Base-by-base conservation (phyloP, 2,113 vertebrate species). In the Carassius gibelio region DNA sequence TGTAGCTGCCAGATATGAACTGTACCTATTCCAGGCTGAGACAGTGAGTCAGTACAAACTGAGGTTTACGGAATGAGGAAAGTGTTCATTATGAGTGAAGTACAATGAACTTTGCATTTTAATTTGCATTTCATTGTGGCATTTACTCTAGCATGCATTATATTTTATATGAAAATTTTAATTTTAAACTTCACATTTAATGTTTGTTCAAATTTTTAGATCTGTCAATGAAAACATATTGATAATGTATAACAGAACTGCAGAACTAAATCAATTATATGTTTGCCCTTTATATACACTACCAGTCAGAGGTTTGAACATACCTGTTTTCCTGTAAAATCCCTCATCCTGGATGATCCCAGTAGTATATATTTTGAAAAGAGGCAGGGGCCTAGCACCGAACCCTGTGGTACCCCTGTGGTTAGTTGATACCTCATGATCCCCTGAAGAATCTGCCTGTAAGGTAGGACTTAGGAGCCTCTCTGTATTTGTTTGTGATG, bases 291-390 rank as follows among this genome's bases (percentile, higher is more conserved):
- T 62, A 21, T 21, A 72, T 42, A 72, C 36, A 17, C 74, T 55
- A 15, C 45, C 23, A 75, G 74, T 75, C 14, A 75, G n/a, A 55
- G n/a, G 14, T 55, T 75, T 75, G 74, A 23, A 55, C 48, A 75
- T 72, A 71, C 68, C 68, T 2, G 36, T 72, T 42, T 72, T 42
- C 9, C 69, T 11, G 4, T 42, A 72, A 71, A 50, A 50, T 1
- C 0, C 42, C 38, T 1, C 8, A 48, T 48, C 69, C 36, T 72
- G 69, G 19, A 72, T 72, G 36, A 72, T 42, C 10, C 36, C 69
- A 72, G 17, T 8, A n/a, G 69, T 42, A 38, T 50, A 50, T 13
- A 50, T 50, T 3, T 21, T 71, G 30, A 71, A 71, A 71, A 69
- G 7, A 5, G 8, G 8, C 19, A 38, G 17, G 1, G 15, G 30